These are phyloP conservation scores for Danaus chrysippus DNA, from an alignment of 2,888 invertebrate species.

Conservation along the genomic window DNA sequence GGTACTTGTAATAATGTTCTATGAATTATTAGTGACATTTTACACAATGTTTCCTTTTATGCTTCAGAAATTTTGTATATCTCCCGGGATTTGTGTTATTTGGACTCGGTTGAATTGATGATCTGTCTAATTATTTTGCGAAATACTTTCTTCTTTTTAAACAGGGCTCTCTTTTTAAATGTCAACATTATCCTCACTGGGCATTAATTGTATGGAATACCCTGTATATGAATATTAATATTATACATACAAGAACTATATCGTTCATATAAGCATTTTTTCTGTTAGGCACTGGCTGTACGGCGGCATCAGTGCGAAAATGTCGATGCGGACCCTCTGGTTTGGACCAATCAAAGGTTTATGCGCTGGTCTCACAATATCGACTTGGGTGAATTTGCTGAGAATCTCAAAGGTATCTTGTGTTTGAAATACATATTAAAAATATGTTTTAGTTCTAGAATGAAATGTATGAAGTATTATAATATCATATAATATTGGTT, in stretches of 20 bases:
- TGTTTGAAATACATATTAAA: too few relatives aligned
- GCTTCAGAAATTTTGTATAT: conserved; percentile 7
- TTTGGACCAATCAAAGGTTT: conserved; percentile 97
- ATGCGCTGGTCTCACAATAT: conserved; percentile 96
- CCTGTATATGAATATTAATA: not conserved
- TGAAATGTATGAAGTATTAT: too few relatives aligned
- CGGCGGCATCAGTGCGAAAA: conserved; percentile 93
- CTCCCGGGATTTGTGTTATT: not conserved
- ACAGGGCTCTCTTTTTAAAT: too few relatives aligned
- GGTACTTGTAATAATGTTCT: conserved; percentile 32
- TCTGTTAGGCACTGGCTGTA: conserved; percentile 87
- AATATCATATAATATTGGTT: not conserved
- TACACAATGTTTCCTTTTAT: not conserved
- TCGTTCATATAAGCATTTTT: not conserved
- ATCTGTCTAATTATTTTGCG: too few relatives aligned
- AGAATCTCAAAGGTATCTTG: conserved; percentile 90
- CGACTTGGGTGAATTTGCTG: conserved; percentile 95
- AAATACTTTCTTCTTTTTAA: too few relatives aligned
- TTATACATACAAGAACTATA: not conserved
- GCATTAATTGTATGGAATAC: too few relatives aligned
- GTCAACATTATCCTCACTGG: too few relatives aligned
- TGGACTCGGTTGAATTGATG: too few relatives aligned
- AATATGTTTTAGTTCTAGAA: too few relatives aligned
- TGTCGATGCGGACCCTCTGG: conserved; percentile 93
- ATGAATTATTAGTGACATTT: conserved; percentile 22